These are phyloP conservation scores for Rhombomys opimus DNA, from an alignment of 2,113 vertebrate species.

Conservation along the genomic window DNA sequence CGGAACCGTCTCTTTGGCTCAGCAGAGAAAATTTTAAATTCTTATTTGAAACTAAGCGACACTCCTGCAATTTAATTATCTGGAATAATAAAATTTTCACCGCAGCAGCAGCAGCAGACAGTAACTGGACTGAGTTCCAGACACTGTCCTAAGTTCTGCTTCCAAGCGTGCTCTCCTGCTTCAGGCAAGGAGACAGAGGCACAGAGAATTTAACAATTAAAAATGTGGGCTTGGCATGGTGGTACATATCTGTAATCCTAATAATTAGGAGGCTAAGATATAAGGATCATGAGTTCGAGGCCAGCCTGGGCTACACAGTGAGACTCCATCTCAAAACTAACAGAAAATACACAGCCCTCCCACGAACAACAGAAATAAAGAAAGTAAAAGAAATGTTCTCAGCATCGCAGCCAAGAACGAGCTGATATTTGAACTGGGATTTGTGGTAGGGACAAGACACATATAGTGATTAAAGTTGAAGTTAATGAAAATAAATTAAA, in stretches of 20 bases:
- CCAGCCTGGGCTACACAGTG: neutral
- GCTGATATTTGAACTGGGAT: neutral
- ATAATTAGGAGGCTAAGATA: neutral
- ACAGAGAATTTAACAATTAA: neutral
- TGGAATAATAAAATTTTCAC: neutral
- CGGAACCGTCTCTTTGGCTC: neutral
- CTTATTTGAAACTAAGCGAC: conserved; percentile 3
- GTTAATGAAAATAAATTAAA: conserved; percentile 11
- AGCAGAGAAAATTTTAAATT: neutral
- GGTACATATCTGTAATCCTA: neutral
- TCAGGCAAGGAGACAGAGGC: neutral
- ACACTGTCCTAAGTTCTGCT: neutral
- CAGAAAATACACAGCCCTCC: neutral
- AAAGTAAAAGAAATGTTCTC: neutral
- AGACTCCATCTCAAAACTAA: neutral
- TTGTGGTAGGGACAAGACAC: neutral
- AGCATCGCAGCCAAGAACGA: neutral
- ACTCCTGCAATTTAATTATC: neutral
- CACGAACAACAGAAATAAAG: neutral
- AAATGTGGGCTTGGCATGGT: neutral
- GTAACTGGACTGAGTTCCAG: neutral
- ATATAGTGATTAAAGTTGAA: neutral
- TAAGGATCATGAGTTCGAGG: neutral
- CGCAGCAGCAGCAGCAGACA: neutral
- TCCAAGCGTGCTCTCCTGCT: neutral